Percentiles rank a stretch among this genome's conserved stretches.
Evolutionary conservation across 2,113 vertebrate genomes (phyloP).

Genomic region (Athene cunicularia): DNA sequence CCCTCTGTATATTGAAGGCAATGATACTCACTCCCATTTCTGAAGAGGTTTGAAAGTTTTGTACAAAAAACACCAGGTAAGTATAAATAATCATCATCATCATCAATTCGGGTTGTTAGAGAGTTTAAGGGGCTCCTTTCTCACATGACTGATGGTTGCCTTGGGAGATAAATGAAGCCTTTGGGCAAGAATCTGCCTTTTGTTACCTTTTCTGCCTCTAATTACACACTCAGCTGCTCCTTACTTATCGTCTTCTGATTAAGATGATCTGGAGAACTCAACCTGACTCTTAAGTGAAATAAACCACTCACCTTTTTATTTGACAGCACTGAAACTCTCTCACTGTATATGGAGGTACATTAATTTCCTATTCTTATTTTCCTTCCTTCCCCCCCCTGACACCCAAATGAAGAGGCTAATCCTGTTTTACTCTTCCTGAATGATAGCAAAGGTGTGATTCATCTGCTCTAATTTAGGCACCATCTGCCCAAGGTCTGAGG

Average conservation of each 20-base stretch:
- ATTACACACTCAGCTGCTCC: not conserved
- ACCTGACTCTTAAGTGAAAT: not conserved
- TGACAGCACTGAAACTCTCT: not conserved
- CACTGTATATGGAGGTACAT: not conserved
- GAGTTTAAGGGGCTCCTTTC: not conserved
- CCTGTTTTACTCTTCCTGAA: not conserved
- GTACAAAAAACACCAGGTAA: not conserved
- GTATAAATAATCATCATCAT: not conserved
- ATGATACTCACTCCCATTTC: not conserved
- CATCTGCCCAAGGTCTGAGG: conserved; percentile 40
- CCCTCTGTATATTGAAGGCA: not conserved
- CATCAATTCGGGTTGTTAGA: not conserved
- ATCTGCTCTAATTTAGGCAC: conserved; percentile 44
- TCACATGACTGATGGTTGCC: not conserved
- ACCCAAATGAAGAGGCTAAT: not conserved
- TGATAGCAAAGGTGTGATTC: conserved; percentile 26
- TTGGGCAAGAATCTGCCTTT: not conserved
- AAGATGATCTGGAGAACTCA: not conserved
- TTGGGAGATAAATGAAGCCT: not conserved
- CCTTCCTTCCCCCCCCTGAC: not conserved
- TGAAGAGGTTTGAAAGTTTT: not conserved
- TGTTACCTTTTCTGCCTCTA: not conserved
- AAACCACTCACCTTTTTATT: not conserved
- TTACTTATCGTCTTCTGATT: not conserved
- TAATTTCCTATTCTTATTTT: not conserved